Evolutionary conservation across 2,113 vertebrate species (phyloP).

Genomic region (Geococcyx californianus): DNA sequence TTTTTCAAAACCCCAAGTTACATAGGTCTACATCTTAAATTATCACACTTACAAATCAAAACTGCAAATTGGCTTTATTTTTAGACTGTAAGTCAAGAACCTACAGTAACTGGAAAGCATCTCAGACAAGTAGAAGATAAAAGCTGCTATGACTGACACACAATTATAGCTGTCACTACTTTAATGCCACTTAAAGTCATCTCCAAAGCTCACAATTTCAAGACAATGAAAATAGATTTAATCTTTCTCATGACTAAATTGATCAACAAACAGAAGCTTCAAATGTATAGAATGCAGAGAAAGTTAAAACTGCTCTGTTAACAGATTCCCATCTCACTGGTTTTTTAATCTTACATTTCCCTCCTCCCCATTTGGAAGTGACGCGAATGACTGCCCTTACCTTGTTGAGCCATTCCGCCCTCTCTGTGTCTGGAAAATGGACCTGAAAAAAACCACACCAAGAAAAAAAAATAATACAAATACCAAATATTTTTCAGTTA

Average conservation of each 20-base stretch:
- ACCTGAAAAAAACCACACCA: conserved; percentile 77
- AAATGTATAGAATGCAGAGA: neutral
- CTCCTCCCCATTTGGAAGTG: neutral
- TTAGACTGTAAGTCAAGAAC: conserved; percentile 4
- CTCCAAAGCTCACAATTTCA: neutral
- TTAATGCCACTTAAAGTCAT: neutral
- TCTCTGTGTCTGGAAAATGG: conserved; percentile 94
- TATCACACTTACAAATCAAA: neutral
- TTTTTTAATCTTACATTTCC: neutral
- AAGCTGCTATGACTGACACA: conserved; percentile 2
- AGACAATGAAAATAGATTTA: neutral
- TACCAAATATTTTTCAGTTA: neutral
- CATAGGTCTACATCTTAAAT: neutral
- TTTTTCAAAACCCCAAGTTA: neutral
- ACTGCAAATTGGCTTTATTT: conserved; percentile 8
- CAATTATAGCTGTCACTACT: conserved; percentile 10
- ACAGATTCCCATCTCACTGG: neutral
- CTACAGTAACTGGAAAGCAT: conserved; percentile 20
- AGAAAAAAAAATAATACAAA: neutral
- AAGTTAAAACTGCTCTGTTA: neutral
- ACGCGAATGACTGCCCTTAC: conserved; percentile 68
- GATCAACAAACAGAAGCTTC: neutral
- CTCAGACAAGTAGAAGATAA: conserved; percentile 3
- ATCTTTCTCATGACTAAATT: neutral
- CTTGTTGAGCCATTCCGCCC: conserved; percentile 98